These are phyloP conservation scores for Taenaris catops DNA, from an alignment of 2,888 invertebrate species.

Conservation along the genomic window DNA sequence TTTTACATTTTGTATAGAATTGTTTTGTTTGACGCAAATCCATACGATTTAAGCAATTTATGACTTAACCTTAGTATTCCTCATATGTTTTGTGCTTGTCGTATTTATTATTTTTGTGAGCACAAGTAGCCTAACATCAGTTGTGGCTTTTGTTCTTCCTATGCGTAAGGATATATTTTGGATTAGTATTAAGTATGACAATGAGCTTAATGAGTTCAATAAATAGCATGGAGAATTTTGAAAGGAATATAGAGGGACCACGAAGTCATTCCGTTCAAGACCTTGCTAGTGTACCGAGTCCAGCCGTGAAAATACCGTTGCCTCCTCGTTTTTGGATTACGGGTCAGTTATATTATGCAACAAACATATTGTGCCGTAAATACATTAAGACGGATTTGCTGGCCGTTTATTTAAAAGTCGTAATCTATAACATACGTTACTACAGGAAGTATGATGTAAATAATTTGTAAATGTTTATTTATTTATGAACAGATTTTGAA, in stretches of 20 bases:
- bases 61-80: constrained; percentile 35
- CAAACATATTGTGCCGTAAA: constrained; percentile 25
- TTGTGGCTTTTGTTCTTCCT: constrained; percentile 58
- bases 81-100: constrained; percentile 30
- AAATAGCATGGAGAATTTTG: constrained; percentile 37
- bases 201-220: constrained; percentile 48
- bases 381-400: not conserved
- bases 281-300: constrained; percentile 49
- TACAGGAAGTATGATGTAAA: no score
- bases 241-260: constrained; percentile 35
- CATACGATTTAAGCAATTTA: constrained; percentile 54
- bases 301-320: constrained; percentile 70
- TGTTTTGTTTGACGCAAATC: constrained; percentile 69
- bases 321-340: constrained; percentile 73
- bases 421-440: constrained; percentile 4
- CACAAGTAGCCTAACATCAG: constrained; percentile 41
- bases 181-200: constrained; percentile 41
- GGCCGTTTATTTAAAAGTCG: constrained; percentile 1
- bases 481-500: constrained; percentile 51
- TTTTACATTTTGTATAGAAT: constrained; percentile 69
- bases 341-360: constrained; percentile 46
- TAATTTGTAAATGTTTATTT: no score
- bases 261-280: constrained; percentile 71
- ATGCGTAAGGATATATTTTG: constrained; percentile 41
- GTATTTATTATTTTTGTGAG: constrained; percentile 32